These are phyloP conservation scores for Drosophila takahashii DNA, from an alignment of 1,140 invertebrate genomes.

Conservation along the genomic window DNA sequence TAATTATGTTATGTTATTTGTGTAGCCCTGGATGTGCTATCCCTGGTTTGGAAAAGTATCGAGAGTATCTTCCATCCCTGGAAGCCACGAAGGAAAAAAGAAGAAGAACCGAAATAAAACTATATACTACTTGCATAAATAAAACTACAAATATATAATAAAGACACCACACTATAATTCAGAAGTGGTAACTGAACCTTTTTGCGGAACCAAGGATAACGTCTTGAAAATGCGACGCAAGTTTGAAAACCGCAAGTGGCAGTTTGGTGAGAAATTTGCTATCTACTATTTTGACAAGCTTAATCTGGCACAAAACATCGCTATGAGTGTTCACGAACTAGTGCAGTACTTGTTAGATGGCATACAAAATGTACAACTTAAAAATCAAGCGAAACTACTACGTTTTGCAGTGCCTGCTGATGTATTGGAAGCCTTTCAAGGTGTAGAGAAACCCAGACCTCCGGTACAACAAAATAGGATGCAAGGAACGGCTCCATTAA, in stretches of 20 bases:
- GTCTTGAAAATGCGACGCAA: not conserved
- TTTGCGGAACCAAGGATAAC: not conserved
- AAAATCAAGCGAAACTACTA: not conserved
- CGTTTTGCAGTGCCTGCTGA: too few species aligned
- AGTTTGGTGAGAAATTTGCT: not conserved
- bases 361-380: conserved; percentile 2
- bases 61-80: too few species aligned
- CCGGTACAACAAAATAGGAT: not conserved
- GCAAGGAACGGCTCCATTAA: not conserved
- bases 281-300: not conserved
- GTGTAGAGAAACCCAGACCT: not conserved
- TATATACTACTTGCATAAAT: too few species aligned
- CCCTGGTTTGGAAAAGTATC: too few species aligned
- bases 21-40: too few species aligned
- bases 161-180: conserved; percentile 1
- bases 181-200: conserved; percentile 1
- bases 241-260: not conserved
- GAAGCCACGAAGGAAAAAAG: too few species aligned
- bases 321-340: conserved; percentile 3
- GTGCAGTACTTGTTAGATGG: conserved; percentile 1
- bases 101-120: too few species aligned
- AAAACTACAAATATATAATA: too few species aligned
- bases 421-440: conserved; percentile 1
- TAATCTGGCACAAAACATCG: not conserved
- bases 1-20: too few species aligned